Conservation (phyloP, 30 jellyfish, hydroid and myxozoan species). For the Pelagia noctiluca region DNA sequence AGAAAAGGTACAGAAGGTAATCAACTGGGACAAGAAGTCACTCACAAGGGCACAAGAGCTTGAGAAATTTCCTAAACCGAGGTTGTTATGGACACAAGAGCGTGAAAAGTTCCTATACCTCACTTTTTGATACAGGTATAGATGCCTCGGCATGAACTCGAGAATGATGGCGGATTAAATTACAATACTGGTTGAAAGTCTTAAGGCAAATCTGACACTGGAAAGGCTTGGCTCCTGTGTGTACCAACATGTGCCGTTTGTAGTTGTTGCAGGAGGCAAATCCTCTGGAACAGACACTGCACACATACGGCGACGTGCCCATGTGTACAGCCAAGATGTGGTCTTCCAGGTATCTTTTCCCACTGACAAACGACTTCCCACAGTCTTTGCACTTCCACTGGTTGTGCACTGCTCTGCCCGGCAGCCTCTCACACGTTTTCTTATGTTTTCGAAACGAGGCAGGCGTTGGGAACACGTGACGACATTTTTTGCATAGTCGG, state of each 20-base stretch:
- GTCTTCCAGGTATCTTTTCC: conserved; percentile 70
- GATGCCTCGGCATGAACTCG: conserved; percentile 45
- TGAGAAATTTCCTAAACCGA: no score
- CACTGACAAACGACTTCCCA: conserved; percentile 74
- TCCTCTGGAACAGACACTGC: conserved; percentile 65
- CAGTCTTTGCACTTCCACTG: conserved; percentile 76
- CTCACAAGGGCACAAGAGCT: no score
- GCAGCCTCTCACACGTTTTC: conserved; percentile 44
- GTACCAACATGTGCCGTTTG: conserved; percentile 65
- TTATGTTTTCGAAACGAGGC: conserved; percentile 45
- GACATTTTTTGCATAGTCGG: conserved; percentile 60
- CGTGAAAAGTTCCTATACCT: no score
- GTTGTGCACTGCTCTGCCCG: conserved; percentile 24
- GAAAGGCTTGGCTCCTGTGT: conserved; percentile 68
- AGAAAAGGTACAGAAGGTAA: no score
- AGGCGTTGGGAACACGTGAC: conserved; percentile 37
- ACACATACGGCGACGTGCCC: conserved; percentile 79
- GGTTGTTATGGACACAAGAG: no score
- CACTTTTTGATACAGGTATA: no score
- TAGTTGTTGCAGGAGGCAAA: conserved; percentile 73
- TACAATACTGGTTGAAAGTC: conserved; percentile 65
- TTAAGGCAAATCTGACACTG: conserved; percentile 48
- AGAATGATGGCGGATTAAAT: conserved; percentile 62
- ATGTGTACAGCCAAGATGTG: conserved; percentile 67
- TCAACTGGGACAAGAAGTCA: no score